phyloP scores from a whole-genome alignment of 2,113 vertebrate genomes.

The Centropristis striata region DNA sequence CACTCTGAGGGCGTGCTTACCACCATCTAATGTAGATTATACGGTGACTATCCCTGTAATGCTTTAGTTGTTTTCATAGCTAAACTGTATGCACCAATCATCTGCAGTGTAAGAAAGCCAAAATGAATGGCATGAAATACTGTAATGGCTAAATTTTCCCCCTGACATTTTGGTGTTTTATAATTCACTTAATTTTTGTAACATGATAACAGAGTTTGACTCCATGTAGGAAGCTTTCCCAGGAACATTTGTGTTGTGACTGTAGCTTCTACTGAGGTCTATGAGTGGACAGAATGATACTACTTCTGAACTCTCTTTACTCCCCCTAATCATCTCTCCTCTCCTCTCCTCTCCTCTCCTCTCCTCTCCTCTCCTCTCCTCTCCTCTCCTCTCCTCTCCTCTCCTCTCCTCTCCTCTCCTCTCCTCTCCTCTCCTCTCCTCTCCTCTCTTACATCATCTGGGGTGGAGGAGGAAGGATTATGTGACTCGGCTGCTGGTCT shows the following conservation, averaged over 20 bases:
- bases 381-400: background rate
- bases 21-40: too few relatives aligned
- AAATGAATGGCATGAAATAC: background rate
- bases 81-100: background rate
- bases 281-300: background rate
- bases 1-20: too few relatives aligned
- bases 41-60: background rate
- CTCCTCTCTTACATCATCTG: constrained; percentile 45
- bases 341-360: background rate
- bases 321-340: background rate
- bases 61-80: background rate
- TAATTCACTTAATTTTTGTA: background rate
- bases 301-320: background rate
- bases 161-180: background rate
- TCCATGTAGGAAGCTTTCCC: background rate
- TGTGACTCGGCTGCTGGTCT: constrained; percentile 49
- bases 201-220: background rate
- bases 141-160: background rate
- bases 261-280: constrained; percentile 4
- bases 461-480: constrained; percentile 70
- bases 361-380: background rate
- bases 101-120: background rate
- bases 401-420: background rate
- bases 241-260: background rate
- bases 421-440: constrained; percentile 4